Evolutionary conservation across 1,140 invertebrate species (phyloP), one percentile per base, ranked within the genome.

Genomic region (Druon quercuslanigerum): DNA sequence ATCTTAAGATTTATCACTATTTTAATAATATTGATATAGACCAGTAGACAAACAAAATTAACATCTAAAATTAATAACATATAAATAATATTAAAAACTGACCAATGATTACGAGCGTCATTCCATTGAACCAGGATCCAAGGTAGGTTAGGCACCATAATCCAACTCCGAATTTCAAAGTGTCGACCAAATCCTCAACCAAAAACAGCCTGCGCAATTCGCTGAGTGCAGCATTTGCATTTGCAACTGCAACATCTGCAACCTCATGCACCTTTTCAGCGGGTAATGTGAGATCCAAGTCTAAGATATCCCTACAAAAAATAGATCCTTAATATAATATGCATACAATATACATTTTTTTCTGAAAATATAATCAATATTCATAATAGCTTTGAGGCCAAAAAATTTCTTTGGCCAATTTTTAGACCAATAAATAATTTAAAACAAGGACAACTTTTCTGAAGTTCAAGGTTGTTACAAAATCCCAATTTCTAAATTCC

Each of bases 41-140:
- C n/a, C n/a, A n/a, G n/a, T n/a, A n/a, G n/a, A n/a, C n/a, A n/a
- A n/a, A n/a, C n/a, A n/a, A n/a, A n/a, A n/a, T n/a, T n/a, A n/a
- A n/a, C n/a, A n/a, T n/a, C n/a, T n/a, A n/a, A n/a, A n/a, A n/a
- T n/a, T n/a, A n/a, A n/a, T n/a, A n/a, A n/a, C n/a, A n/a, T n/a
- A n/a, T n/a, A n/a, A n/a, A n/a, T n/a, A n/a, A n/a, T n/a, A n/a
- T n/a, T n/a, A 14, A 19, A 72, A 77, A 91, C 92, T 92, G 90
- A 98, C 97, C 96, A 87, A 99, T 94, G 86, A 99, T 99, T 87
- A 99, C 94, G 83, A 99, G 94, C 82, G 98, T 99, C 94, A 99
- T 96, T 89, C 98, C 98, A 92, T 99, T 99, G 93, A 99, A 99
- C 96, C 97, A 98, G 84, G 97, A 95, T 83, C 98, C 98, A 84